Percentiles rank a stretch among this genome's conserved stretches.
Evolutionary conservation across 2,113 vertebrate genomes (phyloP).

Genomic region (Proterorhinus semilunaris): DNA sequence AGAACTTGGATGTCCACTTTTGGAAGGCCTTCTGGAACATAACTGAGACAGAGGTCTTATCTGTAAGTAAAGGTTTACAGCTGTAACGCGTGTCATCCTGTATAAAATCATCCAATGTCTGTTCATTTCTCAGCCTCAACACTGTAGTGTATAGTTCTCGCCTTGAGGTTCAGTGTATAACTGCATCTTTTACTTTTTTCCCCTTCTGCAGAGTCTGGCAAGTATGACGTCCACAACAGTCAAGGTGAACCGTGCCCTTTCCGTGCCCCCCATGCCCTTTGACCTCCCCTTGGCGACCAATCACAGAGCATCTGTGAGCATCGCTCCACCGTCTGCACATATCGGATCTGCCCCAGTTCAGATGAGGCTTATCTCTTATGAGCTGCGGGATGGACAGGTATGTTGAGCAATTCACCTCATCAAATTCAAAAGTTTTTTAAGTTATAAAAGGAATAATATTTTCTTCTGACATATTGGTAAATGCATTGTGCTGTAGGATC

Average conservation of each 20-base stretch:
- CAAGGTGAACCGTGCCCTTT: slow-evolving; percentile 83
- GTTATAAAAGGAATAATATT: not conserved
- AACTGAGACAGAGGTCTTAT: slow-evolving; percentile 86
- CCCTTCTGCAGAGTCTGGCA: slow-evolving; percentile 79
- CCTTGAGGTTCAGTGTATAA: no score
- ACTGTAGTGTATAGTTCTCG: no score
- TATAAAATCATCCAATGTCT: not conserved
- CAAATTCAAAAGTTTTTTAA: not conserved
- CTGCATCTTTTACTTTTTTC: not conserved
- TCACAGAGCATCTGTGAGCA: slow-evolving; percentile 75
- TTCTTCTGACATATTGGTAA: not conserved
- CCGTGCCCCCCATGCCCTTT: slow-evolving; percentile 80
- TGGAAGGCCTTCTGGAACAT: slow-evolving; percentile 94
- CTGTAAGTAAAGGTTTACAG: slow-evolving; percentile 67
- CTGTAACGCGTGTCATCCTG: slow-evolving; percentile 24
- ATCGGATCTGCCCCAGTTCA: slow-evolving; percentile 78
- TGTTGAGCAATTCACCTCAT: not conserved
- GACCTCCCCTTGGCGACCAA: slow-evolving; percentile 82
- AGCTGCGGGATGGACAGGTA: slow-evolving; percentile 91
- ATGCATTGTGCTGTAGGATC: slow-evolving; percentile 1
- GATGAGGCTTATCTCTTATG: slow-evolving; percentile 87
- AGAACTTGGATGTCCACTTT: slow-evolving; percentile 89
- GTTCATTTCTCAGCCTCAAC: no score
- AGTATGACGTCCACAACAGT: slow-evolving; percentile 85
- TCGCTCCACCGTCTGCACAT: slow-evolving; percentile 83